Evolutionary conservation across 2,888 invertebrate species (phyloP).

Genomic region (Zygothrica quintamaculata): DNA sequence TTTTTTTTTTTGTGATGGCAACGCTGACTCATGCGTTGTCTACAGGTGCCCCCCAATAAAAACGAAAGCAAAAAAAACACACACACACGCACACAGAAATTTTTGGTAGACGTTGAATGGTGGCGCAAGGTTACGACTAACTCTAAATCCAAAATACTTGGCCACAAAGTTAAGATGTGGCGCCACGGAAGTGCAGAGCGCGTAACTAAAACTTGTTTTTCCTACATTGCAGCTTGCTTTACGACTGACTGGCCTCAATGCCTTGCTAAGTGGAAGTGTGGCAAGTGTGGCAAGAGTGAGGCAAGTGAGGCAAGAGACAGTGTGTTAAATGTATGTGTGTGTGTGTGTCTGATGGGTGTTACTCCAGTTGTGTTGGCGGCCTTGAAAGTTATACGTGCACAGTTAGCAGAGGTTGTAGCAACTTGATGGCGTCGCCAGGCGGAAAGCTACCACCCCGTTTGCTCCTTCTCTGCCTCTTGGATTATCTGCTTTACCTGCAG

Average conservation of each 20-base stretch:
- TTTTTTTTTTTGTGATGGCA: conserved; percentile 71
- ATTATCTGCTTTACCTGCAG: conserved; percentile 63
- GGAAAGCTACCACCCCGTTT: conserved; percentile 48
- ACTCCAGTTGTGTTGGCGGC: conserved; percentile 37
- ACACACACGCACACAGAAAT: too few species aligned
- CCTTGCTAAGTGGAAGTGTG: not conserved
- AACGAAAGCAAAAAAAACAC: too few species aligned
- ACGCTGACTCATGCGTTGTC: conserved; percentile 63
- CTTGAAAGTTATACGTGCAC: conserved; percentile 68
- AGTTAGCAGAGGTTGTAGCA: conserved; percentile 34
- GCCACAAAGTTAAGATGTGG: conserved; percentile 48
- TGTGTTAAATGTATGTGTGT: not conserved
- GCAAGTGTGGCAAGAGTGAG: not conserved
- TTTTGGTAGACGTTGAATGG: too few species aligned
- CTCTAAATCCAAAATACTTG: conserved; percentile 28
- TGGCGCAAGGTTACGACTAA: conserved; percentile 50
- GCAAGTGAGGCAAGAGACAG: too few species aligned
- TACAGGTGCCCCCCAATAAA: conserved; percentile 60
- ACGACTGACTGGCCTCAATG: conserved; percentile 16
- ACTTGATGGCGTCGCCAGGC: conserved; percentile 55
- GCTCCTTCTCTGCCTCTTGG: conserved; percentile 17
- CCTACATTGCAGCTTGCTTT: conserved; percentile 59
- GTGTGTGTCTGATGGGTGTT: not conserved
- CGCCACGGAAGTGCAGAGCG: conserved; percentile 74
- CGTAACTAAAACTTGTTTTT: conserved; percentile 75